Evolutionary conservation across 2,797 vertebrate species (phyloP), one percentile per base, ranked within the genome.

Genomic region (Rhinella marina): DNA sequence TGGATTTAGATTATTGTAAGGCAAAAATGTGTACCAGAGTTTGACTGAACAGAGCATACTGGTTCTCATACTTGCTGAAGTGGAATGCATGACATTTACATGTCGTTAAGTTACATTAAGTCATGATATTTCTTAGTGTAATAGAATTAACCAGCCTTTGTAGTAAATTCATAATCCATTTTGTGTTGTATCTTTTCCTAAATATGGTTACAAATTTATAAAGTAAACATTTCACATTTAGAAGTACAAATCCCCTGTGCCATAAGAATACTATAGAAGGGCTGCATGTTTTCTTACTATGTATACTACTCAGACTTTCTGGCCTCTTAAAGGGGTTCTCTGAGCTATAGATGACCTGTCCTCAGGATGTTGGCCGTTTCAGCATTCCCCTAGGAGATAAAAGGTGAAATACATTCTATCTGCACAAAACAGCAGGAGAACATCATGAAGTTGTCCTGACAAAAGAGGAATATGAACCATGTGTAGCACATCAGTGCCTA

Each of bases 191-290:
- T 27, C 3, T 56, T 56, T 83, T 83, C 27, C 81, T 83, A 54
- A 83, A 83, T 83, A 83, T 83, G 81, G 81, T 72, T 59, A 21
- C 25, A 80, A 21, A 54, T 17, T 29, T 78, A 27, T 23, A 56
- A 16, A 25, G 29, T 23, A 73, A 17, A 48, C 6, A 19, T 32
- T 32, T 72, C 16, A 68, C 12, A 68, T 17, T 64, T 64, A 7
- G n/a, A 64, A 64, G 19, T 21, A 25, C 62, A 66, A 70, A 16
- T 1, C 9, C 41, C 23, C 50, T 19, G 11, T 41, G 0, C 7
- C 7, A 41, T 14, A 75, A 75, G 32, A 75, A 50, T 48, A 75
- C 41, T 50, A 75, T 75, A 75, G 72, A 73, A 41, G 41, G 41
- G 23, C 72, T 75, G 7, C 2, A 11, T 1, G 41, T 50, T 75